Conservation (phyloP, 2,797 vertebrate genomes). For the Odontamblyopus rebecca region DNA sequence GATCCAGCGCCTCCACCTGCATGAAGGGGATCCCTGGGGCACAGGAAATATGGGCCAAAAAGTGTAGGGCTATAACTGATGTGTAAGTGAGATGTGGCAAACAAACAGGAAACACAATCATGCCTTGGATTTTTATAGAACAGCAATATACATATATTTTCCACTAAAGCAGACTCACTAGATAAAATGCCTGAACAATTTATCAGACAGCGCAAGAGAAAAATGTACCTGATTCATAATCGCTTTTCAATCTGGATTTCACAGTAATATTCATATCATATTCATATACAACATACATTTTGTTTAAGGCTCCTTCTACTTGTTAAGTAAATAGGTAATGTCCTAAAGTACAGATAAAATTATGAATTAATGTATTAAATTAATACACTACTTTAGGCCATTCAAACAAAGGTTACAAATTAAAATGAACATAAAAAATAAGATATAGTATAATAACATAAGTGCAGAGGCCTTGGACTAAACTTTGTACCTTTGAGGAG, state of each 20-base stretch:
- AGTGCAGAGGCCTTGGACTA: neutral
- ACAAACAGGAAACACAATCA: neutral
- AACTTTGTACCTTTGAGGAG: constrained; percentile 75
- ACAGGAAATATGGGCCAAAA: constrained; percentile 7
- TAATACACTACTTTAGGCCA: neutral
- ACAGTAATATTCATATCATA: neutral
- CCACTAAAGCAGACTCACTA: neutral
- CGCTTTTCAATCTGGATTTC: neutral
- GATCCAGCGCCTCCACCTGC: constrained; percentile 78
- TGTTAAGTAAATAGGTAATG: neutral
- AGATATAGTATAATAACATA: neutral
- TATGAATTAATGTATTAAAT: neutral
- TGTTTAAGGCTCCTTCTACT: neutral
- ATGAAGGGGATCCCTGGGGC: constrained; percentile 77
- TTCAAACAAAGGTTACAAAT: neutral
- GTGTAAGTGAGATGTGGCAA: constrained; percentile 1
- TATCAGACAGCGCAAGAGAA: neutral
- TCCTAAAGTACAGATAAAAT: neutral
- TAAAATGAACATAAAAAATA: neutral
- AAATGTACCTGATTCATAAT: neutral
- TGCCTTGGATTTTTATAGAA: neutral
- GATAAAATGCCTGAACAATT: neutral
- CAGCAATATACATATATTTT: neutral
- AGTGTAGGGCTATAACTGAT: neutral
- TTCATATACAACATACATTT: neutral